These are phyloP conservation scores for Urosaurus nigricauda DNA, from an alignment of 2,797 vertebrate species.

Conservation along the genomic window DNA sequence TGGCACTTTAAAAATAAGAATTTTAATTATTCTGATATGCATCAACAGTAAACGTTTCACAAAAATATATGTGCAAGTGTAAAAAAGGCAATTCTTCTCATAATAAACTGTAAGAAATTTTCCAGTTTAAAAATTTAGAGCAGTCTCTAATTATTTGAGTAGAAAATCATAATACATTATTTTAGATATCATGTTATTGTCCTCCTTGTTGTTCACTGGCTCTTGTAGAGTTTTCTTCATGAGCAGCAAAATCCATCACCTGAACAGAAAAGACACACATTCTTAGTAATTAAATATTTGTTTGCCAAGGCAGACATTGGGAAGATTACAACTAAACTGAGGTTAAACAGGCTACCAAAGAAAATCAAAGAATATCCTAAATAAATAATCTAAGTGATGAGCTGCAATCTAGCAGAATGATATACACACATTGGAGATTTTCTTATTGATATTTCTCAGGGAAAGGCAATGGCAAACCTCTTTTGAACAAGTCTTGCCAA, in stretches of 20 bases:
- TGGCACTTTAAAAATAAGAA: constrained; percentile 71
- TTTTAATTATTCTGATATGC: constrained; percentile 66
- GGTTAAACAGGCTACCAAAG: constrained; percentile 37
- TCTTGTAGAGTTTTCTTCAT: constrained; percentile 76
- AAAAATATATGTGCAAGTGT: constrained; percentile 77
- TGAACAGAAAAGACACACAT: constrained; percentile 52
- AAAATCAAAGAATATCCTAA: constrained; percentile 35
- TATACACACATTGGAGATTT: not conserved
- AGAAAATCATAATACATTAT: constrained; percentile 61
- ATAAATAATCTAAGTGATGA: constrained; percentile 38
- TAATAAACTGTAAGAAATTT: constrained; percentile 67
- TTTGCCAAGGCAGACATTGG: constrained; percentile 61
- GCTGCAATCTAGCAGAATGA: constrained; percentile 45
- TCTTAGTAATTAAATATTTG: constrained; percentile 22
- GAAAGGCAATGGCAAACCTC: no score
- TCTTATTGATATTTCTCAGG: not conserved
- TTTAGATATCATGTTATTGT: constrained; percentile 64
- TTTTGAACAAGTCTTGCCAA: no score
- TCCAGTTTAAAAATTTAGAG: constrained; percentile 67
- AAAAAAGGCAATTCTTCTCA: constrained; percentile 66
- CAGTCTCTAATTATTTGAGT: constrained; percentile 62
- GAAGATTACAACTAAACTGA: constrained; percentile 44
- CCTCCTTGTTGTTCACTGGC: constrained; percentile 68
- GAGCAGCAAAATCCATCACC: constrained; percentile 81
- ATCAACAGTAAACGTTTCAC: constrained; percentile 68